Evolutionary conservation across 2,113 vertebrate genomes (phyloP), one percentile per base, ranked within the genome.

Genomic region (Actenoides lindsayi): DNA sequence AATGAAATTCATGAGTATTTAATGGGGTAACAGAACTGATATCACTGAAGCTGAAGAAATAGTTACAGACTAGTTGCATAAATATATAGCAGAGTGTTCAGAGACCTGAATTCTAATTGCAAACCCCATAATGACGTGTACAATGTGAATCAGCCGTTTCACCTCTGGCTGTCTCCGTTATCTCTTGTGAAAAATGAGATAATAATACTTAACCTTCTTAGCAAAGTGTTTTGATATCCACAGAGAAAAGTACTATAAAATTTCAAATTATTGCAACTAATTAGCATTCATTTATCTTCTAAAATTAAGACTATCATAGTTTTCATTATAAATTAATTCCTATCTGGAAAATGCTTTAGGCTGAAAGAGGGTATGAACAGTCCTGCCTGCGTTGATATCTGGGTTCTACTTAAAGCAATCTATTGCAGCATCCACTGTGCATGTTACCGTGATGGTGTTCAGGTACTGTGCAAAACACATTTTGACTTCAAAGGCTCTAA

Each of bases 311-410:
- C 65, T 91, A 84, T 84, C 57, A 65, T 63, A 46, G 80, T 90
- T 96, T 95, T 92, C 95, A 95, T 94, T 95, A 94, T 87, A 95
- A 95, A 97, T 96, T 89, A 94, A 94, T 74, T 96, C 77, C n/a
- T 75, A 59, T 89, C 83, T 87, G 81, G 83, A 96, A 95, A 95
- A 95, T 53, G 91, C 94, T 94, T 79, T 60, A 87, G 95, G 94
- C 83, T 94, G 87, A 89, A 96, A 84, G 53, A 75, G 24, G 39
- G 39, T 44, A 64, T 60, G 87, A 95, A 97, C 78, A 87, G 90
- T 84, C 89, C 62, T 0, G 1, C 50, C 83, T 62, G 27, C 3
- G 0, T 6, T 69, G 39, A 17, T 67, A 91, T 89, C 83, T 71
- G 56, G 59, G 50, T 86, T 89, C 86, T 67, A 67, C 75, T 57